Evolutionary conservation across 2,888 invertebrate species (phyloP), one percentile per base, ranked within the genome.

Genomic region (Parnassius glacialis): DNA sequence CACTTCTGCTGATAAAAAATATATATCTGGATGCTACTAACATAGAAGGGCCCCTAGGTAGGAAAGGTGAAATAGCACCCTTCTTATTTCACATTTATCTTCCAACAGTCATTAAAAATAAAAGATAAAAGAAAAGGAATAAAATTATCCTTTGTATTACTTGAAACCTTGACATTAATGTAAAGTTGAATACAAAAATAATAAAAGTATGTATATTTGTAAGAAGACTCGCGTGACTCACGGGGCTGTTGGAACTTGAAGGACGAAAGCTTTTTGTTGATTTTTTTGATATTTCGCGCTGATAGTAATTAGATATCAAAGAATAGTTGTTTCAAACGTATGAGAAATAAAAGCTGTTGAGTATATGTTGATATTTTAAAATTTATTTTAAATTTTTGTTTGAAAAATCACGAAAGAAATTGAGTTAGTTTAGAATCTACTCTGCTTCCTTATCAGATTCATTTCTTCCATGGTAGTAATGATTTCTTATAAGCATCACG

Each of bases 221-320:
- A 34, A 41, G 43, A 48, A n/a, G 59, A 20, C 34, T 57, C 53
- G 10, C n/a, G 43, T 53, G 57, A 58, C 25, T 61, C 61, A 61
- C 42, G 25, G 13, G n/a, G 57, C 10, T 53, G 12, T 42, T 53
- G 53, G 57, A 58, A 62, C 57, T 53, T 45, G 66, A 62, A 64
- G 66, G 67, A 65, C 61, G 62, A 50, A 59, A 45, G 25, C 52
- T 58, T 65, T 68, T 66, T 65, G 67, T 66, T 64, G 44, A 48
- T 61, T 66, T 52, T 50, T 59, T 66, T 68, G 61, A 66, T 63
- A 64, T 67, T 60, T 68, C 61, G 62, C 66, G 64, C 62, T 56
- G 62, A 53, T 65, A 52, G 67, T 67, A 68, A 70, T 70, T 67
- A 65, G 64, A 65, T 65, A 68, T 64, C 64, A 62, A 65, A 64